Evolutionary conservation across 1,140 invertebrate genomes (phyloP).

Genomic region (Uloborus diversus): DNA sequence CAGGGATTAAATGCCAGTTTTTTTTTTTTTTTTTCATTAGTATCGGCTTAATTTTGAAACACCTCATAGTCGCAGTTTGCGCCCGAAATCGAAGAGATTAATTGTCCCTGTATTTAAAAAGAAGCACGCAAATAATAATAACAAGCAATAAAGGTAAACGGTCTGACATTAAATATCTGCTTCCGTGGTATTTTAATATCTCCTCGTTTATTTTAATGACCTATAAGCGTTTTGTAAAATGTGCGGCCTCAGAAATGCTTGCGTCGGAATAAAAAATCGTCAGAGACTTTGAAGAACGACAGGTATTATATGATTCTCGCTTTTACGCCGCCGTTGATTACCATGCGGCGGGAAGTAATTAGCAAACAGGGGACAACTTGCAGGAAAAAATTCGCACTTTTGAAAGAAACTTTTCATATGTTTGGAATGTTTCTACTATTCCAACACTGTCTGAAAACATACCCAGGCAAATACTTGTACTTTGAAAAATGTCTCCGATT

Average conservation of each 20-base stretch:
- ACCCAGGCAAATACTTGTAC: background rate
- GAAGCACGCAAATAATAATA: slow-evolving; percentile 37
- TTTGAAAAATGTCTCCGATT: slow-evolving; percentile 1
- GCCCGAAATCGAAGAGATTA: slow-evolving; percentile 38
- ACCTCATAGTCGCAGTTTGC: slow-evolving; percentile 15
- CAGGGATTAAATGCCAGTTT: slow-evolving; percentile 33
- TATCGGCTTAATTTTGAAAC: slow-evolving; percentile 14
- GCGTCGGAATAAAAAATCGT: background rate
- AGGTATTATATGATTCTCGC: slow-evolving; percentile 4
- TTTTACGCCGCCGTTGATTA: background rate
- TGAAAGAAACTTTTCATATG: slow-evolving; percentile 4
- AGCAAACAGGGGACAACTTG: background rate
- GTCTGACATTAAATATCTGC: slow-evolving; percentile 42
- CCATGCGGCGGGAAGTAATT: background rate
- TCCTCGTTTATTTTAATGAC: slow-evolving; percentile 46
- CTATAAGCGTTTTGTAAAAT: slow-evolving; percentile 42
- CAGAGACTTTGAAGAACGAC: slow-evolving; percentile 30
- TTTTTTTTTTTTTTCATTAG: slow-evolving; percentile 13
- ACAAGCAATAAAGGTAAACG: slow-evolving; percentile 42
- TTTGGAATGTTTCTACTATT: slow-evolving; percentile 10
- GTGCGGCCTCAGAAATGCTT: slow-evolving; percentile 1
- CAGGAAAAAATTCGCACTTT: background rate
- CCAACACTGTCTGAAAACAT: background rate
- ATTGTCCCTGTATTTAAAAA: slow-evolving; percentile 21
- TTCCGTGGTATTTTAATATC: slow-evolving; percentile 42